Conservation (phyloP, 2,113 vertebrate species). For the Chloropsis cyanopogon region DNA sequence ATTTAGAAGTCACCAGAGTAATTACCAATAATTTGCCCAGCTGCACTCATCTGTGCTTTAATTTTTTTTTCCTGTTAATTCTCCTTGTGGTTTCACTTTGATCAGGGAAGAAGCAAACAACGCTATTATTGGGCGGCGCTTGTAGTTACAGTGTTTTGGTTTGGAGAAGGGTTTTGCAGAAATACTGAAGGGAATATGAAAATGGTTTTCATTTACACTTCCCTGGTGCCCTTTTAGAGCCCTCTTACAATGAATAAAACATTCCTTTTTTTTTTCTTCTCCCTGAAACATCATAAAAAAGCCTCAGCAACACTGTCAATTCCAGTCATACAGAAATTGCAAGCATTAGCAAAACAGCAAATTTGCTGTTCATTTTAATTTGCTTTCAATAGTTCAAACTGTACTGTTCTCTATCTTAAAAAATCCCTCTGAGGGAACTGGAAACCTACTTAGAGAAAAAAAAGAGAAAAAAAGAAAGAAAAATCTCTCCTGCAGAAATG, state of each 20-base stretch:
- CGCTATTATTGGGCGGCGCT: background rate
- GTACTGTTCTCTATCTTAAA: background rate
- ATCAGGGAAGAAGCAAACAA: conserved; percentile 10
- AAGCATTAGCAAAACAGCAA: background rate
- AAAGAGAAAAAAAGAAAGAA: background rate
- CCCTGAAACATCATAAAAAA: background rate
- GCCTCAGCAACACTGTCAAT: background rate
- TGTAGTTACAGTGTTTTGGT: background rate
- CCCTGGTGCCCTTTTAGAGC: background rate
- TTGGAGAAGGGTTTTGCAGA: background rate
- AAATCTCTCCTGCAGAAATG: background rate
- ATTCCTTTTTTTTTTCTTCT: background rate
- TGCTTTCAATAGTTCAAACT: background rate
- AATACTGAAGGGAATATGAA: background rate
- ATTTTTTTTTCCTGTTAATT: background rate
- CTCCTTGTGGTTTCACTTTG: conserved; percentile 20
- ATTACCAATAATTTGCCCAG: conserved; percentile 33
- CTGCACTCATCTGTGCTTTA: conserved; percentile 20
- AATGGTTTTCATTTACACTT: conserved; percentile 25
- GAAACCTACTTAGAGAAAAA: background rate
- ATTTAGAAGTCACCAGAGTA: conserved; percentile 18
- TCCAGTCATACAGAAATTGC: background rate
- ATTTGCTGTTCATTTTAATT: conserved; percentile 1
- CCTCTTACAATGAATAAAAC: conserved; percentile 6
- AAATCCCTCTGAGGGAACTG: background rate